Evolutionary conservation across 2,888 invertebrate genomes (phyloP), one percentile per base, ranked within the genome.

Genomic region (Blastobasis adustella): DNA sequence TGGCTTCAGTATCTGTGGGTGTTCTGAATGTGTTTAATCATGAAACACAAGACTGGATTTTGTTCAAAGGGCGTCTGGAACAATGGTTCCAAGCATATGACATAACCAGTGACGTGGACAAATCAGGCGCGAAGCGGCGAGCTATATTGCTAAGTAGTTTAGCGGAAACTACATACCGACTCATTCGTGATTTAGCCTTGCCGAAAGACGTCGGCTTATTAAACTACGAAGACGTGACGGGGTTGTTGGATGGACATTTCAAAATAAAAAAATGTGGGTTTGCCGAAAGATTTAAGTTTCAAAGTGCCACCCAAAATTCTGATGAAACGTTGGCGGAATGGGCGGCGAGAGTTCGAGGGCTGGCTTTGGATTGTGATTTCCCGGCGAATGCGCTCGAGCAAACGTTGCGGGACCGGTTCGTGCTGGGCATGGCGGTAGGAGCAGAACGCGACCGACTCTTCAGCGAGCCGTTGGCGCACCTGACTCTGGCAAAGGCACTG

Each of bases 401-500:
- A 36, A n/a, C 23, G 1, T 42, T 54, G 37, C 47, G 51, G 5
- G 54, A 54, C 23, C 49, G 51, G 4, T 54, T 54, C 10, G 41
- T 54, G 8, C 38, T 54, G 41, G 54, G 54, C 8, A 51, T 54
- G 51, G n/a, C 8, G 9, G 37, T 8, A 7, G 54, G 54, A 5
- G 45, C 51, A 5, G 54, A 49, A 37, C 49, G 54, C 4, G 51
- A 54, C 8, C 45, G 44, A 6, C 47, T 54, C 5, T 54, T 54
- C 23, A 43, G 48, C 1, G 23, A 43, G 7, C 40, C 45, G 10
- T n/a, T 51, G 9, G 36, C 8, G 6, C 45, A 50, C 10, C 37
- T 58, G 23, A 56, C 56, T 2, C 42, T 56, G 7, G 40, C 46
- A 9, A 56, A 51, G 36, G 58, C 56, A 2, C 39, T 58, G 42